Conservation (phyloP, 2,113 vertebrate species). For the Melospiza georgiana region DNA sequence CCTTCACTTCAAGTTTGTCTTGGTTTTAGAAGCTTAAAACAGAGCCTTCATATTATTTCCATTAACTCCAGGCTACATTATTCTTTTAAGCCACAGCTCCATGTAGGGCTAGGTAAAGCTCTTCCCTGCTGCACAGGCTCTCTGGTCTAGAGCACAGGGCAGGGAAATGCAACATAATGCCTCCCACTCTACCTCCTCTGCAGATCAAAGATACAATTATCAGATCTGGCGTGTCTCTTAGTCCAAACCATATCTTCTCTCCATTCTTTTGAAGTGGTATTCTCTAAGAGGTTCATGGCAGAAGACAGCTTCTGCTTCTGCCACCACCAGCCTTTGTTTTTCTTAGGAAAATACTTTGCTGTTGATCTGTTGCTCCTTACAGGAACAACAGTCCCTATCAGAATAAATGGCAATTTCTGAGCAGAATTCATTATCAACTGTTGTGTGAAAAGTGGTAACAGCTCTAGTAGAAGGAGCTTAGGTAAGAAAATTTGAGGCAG, state of each 20-base stretch:
- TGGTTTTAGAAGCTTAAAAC: slow-evolving; percentile 16
- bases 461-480: not conserved
- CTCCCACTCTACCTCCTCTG: not conserved
- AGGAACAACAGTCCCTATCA: not conserved
- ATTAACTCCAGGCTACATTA: not conserved
- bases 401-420: not conserved
- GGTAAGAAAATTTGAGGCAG: not conserved
- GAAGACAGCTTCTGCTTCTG: not conserved
- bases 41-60: slow-evolving; percentile 12
- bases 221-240: not conserved
- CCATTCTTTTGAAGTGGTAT: not conserved
- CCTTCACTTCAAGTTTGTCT: slow-evolving; percentile 33
- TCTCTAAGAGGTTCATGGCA: not conserved
- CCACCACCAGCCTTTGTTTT: not conserved
- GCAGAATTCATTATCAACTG: not conserved
- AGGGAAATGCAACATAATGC: not conserved
- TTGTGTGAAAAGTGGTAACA: not conserved
- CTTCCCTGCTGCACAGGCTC: not conserved
- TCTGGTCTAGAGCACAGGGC: not conserved
- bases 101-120: not conserved
- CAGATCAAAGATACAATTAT: not conserved
- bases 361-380: not conserved
- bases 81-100: not conserved
- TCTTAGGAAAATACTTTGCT: not conserved
- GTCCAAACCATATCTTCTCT: not conserved